Conservation (phyloP, 2,888 invertebrate genomes). For the Charanyca ferruginea region DNA sequence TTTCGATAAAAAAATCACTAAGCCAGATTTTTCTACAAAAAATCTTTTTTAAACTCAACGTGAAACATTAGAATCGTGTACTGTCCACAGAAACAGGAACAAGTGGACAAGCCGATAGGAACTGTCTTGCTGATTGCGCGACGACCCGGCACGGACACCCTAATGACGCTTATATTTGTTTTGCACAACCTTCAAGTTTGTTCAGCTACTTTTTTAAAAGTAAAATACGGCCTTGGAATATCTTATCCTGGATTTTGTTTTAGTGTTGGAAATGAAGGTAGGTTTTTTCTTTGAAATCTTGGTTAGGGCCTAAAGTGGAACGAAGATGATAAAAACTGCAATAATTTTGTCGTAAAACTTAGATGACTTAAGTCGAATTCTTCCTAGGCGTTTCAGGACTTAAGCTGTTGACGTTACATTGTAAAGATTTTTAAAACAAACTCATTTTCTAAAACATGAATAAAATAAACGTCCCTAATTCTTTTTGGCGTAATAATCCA, state of each 20-base stretch:
- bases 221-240: conserved; percentile 55
- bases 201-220: conserved; percentile 63
- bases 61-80: conserved; percentile 56
- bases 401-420: conserved; percentile 20
- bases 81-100: conserved; percentile 60
- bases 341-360: conserved; percentile 28
- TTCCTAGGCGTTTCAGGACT: neutral
- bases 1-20: conserved; percentile 7
- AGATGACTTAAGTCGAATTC: neutral
- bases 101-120: conserved; percentile 70
- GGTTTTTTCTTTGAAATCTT: conserved; percentile 18
- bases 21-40: conserved; percentile 1
- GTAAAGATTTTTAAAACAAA: conserved; percentile 9
- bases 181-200: conserved; percentile 75
- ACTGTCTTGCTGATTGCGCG: conserved; percentile 83
- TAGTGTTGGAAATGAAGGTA: conserved; percentile 27
- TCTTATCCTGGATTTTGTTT: conserved; percentile 49
- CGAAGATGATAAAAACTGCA: conserved; percentile 18
- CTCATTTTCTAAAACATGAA: conserved; percentile 21
- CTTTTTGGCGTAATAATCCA: conserved; percentile 37
- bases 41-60: conserved; percentile 43
- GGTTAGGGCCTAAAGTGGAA: neutral
- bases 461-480: conserved; percentile 33
- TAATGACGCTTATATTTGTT: conserved; percentile 78
- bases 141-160: conserved; percentile 71